Conservation (phyloP, 1,140 invertebrate species). For the Pectinophora gossypiella region DNA sequence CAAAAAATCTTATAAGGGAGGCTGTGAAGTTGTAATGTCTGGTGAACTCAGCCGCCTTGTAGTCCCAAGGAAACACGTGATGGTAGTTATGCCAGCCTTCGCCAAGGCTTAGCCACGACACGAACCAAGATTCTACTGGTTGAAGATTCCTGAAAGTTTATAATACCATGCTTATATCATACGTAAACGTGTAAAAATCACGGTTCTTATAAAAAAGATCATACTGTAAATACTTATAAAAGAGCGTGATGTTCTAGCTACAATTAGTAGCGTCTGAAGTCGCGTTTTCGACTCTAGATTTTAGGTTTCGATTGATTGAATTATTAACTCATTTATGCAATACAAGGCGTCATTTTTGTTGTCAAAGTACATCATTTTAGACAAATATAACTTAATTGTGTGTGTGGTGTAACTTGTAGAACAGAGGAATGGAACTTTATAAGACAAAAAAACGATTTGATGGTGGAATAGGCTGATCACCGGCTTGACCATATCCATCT, state of each 20-base stretch:
- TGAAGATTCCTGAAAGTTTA: conserved; percentile 73
- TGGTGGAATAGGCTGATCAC: too few relatives aligned
- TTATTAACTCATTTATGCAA: neutral
- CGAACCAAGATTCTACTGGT: conserved; percentile 75
- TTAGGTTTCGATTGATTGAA: neutral
- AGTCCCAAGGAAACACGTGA: conserved; percentile 86
- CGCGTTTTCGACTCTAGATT: neutral
- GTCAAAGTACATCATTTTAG: too few relatives aligned
- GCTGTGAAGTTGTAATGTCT: conserved; percentile 68
- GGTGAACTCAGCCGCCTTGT: conserved; percentile 79
- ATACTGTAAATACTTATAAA: neutral
- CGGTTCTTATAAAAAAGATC: neutral
- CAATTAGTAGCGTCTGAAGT: neutral
- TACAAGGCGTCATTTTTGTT: too few relatives aligned
- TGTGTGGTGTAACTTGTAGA: too few relatives aligned
- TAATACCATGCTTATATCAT: neutral
- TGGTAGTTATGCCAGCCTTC: conserved; percentile 91
- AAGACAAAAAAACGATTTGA: too few relatives aligned
- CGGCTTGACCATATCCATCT: too few relatives aligned
- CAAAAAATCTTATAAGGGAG: conserved; percentile 67
- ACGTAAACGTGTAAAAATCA: neutral
- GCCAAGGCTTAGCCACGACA: conserved; percentile 73
- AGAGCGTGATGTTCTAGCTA: neutral
- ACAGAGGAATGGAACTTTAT: too few relatives aligned
- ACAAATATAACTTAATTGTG: too few relatives aligned